Conservation (phyloP, 2,888 invertebrate species). For the Aproaerema taeniolella region DNA sequence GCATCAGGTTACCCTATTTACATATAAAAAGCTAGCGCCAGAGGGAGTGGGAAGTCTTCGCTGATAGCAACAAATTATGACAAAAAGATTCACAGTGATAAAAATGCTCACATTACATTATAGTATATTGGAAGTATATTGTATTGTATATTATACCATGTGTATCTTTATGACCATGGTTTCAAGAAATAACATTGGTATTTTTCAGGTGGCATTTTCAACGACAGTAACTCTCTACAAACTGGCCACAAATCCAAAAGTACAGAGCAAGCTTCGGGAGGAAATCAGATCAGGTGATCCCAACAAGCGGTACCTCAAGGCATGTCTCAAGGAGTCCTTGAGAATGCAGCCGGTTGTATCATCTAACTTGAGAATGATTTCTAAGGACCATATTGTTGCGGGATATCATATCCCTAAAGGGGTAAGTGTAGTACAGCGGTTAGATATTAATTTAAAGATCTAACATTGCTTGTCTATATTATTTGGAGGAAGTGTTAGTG, state of each 20-base stretch:
- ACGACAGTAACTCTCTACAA: constrained; percentile 67
- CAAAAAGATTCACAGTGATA: no score
- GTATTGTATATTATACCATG: no score
- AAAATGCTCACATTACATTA: no score
- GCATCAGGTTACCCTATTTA: no score
- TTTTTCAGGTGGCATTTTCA: constrained; percentile 53
- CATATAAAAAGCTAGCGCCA: no score
- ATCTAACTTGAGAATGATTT: constrained; percentile 50
- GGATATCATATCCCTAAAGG: constrained; percentile 63
- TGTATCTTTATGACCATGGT: no score
- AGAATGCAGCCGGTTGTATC: constrained; percentile 59
- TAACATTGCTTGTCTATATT: background rate
- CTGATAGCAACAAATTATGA: no score
- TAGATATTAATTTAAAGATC: background rate
- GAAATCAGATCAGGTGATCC: constrained; percentile 42
- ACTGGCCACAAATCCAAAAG: constrained; percentile 68
- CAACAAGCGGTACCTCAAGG: constrained; percentile 71
- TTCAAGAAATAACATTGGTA: no score
- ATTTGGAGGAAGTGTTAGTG: background rate
- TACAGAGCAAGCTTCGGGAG: constrained; percentile 67
- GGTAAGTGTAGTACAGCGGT: constrained; percentile 33
- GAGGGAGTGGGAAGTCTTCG: no score
- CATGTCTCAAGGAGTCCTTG: constrained; percentile 80
- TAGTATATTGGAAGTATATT: no score
- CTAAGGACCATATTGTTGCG: constrained; percentile 54